Evolutionary conservation across 1,140 invertebrate genomes (phyloP).

Genomic region (Penaeus chinensis): DNA sequence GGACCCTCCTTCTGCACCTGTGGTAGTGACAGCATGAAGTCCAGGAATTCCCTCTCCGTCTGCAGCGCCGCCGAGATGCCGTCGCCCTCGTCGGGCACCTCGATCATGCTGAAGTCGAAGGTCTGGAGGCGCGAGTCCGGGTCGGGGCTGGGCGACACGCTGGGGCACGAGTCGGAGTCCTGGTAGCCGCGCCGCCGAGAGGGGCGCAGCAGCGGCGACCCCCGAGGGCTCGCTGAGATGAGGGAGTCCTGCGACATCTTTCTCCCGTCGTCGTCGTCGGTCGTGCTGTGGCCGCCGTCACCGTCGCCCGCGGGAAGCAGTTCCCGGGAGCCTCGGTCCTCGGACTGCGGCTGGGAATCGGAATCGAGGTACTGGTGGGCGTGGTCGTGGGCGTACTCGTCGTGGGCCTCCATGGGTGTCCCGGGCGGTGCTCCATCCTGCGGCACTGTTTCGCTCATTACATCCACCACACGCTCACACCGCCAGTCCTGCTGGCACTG

Average conservation of each 20-base stretch:
- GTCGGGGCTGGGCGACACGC: slow-evolving; percentile 63
- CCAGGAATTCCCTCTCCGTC: slow-evolving; percentile 64
- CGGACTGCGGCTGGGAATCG: neutral
- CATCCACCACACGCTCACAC: slow-evolving; percentile 52
- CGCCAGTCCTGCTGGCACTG: slow-evolving; percentile 60
- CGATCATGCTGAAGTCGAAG: slow-evolving; percentile 56
- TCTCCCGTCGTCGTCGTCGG: slow-evolving; percentile 43
- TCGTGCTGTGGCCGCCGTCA: slow-evolving; percentile 25
- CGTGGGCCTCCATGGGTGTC: slow-evolving; percentile 28
- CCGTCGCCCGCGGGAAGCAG: slow-evolving; percentile 23
- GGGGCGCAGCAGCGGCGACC: slow-evolving; percentile 46
- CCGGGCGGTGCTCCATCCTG: slow-evolving; percentile 43
- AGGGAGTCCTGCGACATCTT: slow-evolving; percentile 55
- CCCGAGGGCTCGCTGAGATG: slow-evolving; percentile 41
- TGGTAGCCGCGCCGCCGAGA: slow-evolving; percentile 28
- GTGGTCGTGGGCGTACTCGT: slow-evolving; percentile 9
- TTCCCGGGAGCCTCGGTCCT: neutral
- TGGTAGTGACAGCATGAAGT: slow-evolving; percentile 64
- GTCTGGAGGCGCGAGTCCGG: slow-evolving; percentile 52
- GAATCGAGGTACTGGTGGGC: neutral
- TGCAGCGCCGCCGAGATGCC: slow-evolving; percentile 61
- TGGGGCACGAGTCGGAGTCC: slow-evolving; percentile 61
- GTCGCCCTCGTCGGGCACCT: slow-evolving; percentile 36
- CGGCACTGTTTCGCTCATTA: slow-evolving; percentile 47
- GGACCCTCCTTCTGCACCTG: slow-evolving; percentile 53